phyloP scores from a whole-genome alignment of 2,113 vertebrate species.

The Oceanites oceanicus region DNA sequence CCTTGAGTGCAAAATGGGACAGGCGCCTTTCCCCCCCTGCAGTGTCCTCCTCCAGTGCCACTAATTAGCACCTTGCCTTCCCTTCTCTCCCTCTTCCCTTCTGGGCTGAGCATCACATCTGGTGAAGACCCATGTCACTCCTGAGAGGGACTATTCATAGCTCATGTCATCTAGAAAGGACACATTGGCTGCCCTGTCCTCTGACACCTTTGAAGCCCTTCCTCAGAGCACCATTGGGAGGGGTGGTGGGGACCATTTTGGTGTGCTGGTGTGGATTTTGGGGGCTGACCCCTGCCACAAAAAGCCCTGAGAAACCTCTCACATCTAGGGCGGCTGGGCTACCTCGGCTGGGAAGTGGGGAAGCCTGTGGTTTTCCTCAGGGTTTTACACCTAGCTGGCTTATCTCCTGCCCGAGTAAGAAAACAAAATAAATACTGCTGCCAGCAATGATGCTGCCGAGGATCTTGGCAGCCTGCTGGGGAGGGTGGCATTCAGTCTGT shows the following conservation, averaged over 20 bases:
- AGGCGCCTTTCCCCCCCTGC: background rate
- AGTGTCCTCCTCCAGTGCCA: background rate
- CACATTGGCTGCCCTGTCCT: background rate
- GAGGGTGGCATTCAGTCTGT: background rate
- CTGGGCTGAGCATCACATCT: background rate
- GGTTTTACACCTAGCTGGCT: background rate
- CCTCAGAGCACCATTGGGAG: background rate
- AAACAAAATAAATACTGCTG: conserved; percentile 24
- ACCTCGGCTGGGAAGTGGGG: background rate
- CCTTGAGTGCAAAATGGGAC: background rate
- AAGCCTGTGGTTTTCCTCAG: conserved; percentile 15
- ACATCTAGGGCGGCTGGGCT: background rate
- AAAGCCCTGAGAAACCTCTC: background rate
- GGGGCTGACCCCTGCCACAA: background rate
- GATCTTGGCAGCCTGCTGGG: conserved; percentile 4
- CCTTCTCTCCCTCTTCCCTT: background rate
- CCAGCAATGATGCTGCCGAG: background rate
- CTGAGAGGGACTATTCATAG: background rate
- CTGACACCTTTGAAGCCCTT: background rate
- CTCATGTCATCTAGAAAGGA: background rate
- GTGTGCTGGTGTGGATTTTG: background rate
- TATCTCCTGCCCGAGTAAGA: background rate
- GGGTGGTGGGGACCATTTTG: background rate
- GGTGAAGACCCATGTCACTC: background rate
- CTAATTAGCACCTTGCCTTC: background rate